A percentile compares a stretch with the other conserved stretches of the same genome.
phyloP scores from a whole-genome alignment of 2,113 vertebrate species.

The Myotis lucifugus region DNA sequence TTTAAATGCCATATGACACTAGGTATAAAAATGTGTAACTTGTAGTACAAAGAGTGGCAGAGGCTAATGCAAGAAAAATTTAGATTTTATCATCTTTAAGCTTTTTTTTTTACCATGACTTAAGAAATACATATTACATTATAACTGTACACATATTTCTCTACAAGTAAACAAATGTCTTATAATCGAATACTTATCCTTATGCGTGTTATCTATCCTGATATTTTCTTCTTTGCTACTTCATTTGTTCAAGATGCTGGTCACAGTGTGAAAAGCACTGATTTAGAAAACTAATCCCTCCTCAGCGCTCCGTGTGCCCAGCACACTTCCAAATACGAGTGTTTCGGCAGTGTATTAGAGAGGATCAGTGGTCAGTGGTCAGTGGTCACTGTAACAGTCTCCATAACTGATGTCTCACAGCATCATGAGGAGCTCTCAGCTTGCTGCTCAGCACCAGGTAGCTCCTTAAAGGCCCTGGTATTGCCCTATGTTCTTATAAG shows the following conservation, averaged over 20 bases:
- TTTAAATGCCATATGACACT: background rate
- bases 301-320: background rate
- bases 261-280: background rate
- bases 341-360: background rate
- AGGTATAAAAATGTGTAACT: background rate
- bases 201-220: background rate
- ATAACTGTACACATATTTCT: background rate
- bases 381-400: background rate
- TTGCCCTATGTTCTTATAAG: background rate
- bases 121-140: background rate
- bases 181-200: background rate
- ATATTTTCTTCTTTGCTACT: constrained; percentile 10
- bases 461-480: background rate
- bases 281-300: background rate
- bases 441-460: background rate
- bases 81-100: constrained; percentile 41
- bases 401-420: background rate
- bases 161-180: background rate
- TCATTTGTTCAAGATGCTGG: background rate
- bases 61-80: background rate
- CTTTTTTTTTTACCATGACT: background rate
- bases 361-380: background rate
- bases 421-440: background rate
- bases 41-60: background rate
- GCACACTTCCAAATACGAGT: background rate